Percentiles rank a stretch among this genome's conserved stretches.
Conservation (phyloP, 1,140 invertebrate genomes). For the Oryctes rhinoceros region DNA sequence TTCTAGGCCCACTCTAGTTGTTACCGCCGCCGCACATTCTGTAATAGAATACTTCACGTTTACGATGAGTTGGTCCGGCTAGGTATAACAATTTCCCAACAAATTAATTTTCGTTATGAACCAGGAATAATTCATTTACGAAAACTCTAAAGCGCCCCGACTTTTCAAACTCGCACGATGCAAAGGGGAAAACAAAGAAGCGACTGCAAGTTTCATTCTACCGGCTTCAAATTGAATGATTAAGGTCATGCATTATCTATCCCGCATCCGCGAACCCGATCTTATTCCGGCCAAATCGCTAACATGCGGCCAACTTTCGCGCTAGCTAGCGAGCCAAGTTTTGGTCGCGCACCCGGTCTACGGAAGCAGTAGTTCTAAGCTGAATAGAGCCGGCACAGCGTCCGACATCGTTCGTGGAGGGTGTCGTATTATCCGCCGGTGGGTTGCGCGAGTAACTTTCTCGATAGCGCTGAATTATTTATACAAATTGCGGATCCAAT, state of each 20-base stretch:
- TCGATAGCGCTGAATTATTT: neutral
- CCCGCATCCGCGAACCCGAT: neutral
- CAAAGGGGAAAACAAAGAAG: no score
- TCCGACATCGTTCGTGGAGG: neutral
- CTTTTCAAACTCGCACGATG: no score
- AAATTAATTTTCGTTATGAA: no score
- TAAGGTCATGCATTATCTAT: slow-evolving; percentile 5
- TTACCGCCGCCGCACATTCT: no score
- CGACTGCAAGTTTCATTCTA: no score
- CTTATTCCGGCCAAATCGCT: neutral
- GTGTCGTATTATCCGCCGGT: neutral
- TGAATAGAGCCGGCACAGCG: no score
- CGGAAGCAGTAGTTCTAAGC: neutral
- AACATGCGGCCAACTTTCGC: neutral
- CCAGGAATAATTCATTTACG: no score
- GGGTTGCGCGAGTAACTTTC: neutral
- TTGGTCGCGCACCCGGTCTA: neutral
- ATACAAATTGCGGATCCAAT: slow-evolving; percentile 8
- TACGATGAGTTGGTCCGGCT: no score
- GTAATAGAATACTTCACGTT: no score
- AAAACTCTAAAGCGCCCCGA: no score
- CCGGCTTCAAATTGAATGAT: neutral
- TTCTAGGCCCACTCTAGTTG: no score
- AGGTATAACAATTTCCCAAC: no score
- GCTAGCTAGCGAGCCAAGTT: neutral